Conservation (phyloP, 2,888 invertebrate genomes). For the Dynastes maya region DNA sequence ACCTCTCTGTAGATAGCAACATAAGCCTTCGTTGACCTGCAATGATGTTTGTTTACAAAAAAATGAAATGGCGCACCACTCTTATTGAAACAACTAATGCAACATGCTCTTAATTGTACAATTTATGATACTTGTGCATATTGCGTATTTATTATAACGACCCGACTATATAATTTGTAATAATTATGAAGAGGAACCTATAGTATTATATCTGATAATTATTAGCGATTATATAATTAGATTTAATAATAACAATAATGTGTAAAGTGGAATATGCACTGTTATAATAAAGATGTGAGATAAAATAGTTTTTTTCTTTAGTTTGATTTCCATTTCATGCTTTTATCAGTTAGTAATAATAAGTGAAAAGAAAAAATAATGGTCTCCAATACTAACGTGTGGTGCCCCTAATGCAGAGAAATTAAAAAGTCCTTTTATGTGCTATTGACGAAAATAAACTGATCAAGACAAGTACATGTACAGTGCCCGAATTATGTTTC, state of each 20-base stretch:
- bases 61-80: not conserved
- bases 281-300: not conserved
- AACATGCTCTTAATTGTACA: not conserved
- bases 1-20: not conserved
- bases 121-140: constrained; percentile 4
- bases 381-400: no score
- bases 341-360: no score
- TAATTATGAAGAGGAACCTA: not conserved
- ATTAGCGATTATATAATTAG: constrained; percentile 16
- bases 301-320: not conserved
- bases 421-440: no score
- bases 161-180: not conserved
- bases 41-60: not conserved
- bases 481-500: no score
- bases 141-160: not conserved
- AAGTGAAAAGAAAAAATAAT: no score
- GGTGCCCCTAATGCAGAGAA: no score
- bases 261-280: constrained; percentile 3
- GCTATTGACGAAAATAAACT: no score
- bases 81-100: not conserved
- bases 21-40: constrained; percentile 10
- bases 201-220: not conserved
- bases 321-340: not conserved
- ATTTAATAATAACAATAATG: not conserved
- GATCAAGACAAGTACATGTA: no score